Evolutionary conservation across 2,888 invertebrate species (phyloP), one percentile per base, ranked within the genome.

Genomic region (Baronia brevicornis): DNA sequence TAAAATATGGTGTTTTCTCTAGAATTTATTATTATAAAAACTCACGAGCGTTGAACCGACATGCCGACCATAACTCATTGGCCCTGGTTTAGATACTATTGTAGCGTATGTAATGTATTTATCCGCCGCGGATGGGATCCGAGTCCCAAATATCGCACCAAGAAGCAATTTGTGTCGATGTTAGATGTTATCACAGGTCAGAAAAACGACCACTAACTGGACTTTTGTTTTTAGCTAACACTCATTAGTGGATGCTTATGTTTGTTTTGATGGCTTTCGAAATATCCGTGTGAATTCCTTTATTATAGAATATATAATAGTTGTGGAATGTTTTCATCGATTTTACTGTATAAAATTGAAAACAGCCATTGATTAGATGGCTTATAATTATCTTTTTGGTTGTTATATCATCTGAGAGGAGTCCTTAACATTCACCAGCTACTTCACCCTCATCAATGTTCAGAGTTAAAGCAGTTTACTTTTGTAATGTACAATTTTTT

Each of bases 231-330:
- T 64, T 62, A 58, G 73, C 72, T 73, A 66, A 74, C 74, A 68
- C 67, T 68, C 64, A 61, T 61, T 72, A 70, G 75, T 70, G 75
- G 65, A 74, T 58, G 79, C 78, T 78, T 77, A 58, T 60, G 74
- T 77, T 74, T 73, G 71, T 78, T 79, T 74, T 70, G 75, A 79
- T 78, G 71, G 74, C 79, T 80, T 79, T 72, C 71, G 50, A 78
- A 79, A 73, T 77, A 77, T 78, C 73, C 58, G 82, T 78, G 82
- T 80, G 80, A 67, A 74, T 79, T 75, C 60, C 58, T 75, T 77
- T 70, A 60, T 61, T 47, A 61, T 73, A 75, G 71, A 61, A 60
- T 48, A 49, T 37, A 53, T 61, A 54, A 71, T 73, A 77, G 67
- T 62, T 66, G 73, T 71, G 77, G 72, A 79, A 73, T 77, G 75